Evolutionary conservation across 1,140 invertebrate species (phyloP), one percentile per base, ranked within the genome.

Genomic region (Matsumurasca onukii): DNA sequence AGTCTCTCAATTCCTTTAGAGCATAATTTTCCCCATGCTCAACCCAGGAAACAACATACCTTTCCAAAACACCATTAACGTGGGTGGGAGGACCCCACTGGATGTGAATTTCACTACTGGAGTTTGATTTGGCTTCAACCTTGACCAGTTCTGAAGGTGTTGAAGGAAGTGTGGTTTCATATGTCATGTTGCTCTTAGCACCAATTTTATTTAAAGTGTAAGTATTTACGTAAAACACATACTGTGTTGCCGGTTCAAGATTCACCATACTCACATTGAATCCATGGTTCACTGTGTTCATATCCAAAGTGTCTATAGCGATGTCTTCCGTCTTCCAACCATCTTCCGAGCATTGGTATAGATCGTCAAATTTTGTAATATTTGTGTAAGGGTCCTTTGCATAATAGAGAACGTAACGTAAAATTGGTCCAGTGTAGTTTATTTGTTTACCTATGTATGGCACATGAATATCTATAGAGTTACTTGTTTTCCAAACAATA

Each of bases 221-320:
- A 0, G 94, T 95, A 77, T 92, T 91, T 0, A 97, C 88, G 79
- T 95, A 97, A 67, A 89, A 87, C 0, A 92, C 93, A 79, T 98
- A 98, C 61, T 88, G 86, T 0, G 93, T 96, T 77, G 85, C 94
- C 0, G 94, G 91, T 71, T 88, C 86, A 9, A 97, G 80, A 13
- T 83, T 78, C 0, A 80, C 25, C 39, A 65, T n/a, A 20, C 2
- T 5, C 9, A 63, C 27, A 31, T 13, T 1, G 27, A 63, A 5
- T 20, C 29, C n/a, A 24, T 63, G n/a, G 25, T 24, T 48, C 24
- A 24, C 15, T 1, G 24, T 1, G 9, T n/a, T 5, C 1, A 2
- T 20, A 27, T 45, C 30, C 3, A 1, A 3, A 22, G 27, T 13
- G 1, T n/a, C n/a, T 31, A 63, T 1, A 1, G 31, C 24, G 0